phyloP scores from a whole-genome alignment of 2,797 vertebrate genomes.

The Chelmon rostratus region DNA sequence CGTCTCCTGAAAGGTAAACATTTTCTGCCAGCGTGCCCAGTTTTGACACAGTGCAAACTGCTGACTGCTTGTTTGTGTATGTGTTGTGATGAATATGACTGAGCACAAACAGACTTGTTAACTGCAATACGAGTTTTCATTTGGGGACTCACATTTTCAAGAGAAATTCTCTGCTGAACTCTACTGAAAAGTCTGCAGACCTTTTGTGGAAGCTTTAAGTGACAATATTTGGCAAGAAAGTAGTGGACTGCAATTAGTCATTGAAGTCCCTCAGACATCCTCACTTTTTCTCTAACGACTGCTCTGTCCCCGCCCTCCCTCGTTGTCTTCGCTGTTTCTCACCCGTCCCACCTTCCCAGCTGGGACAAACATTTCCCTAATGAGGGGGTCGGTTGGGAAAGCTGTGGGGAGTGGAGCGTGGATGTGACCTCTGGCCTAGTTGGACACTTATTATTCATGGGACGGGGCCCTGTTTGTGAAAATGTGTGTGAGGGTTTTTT shows the following conservation, averaged over 20 bases:
- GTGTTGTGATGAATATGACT: constrained; percentile 67
- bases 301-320: constrained; percentile 32
- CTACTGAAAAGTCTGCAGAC: constrained; percentile 39
- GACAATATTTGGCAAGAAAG: constrained; percentile 54
- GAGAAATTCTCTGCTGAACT: constrained; percentile 30
- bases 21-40: constrained; percentile 37
- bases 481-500: constrained; percentile 19
- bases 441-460: constrained; percentile 92
- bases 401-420: constrained; percentile 92
- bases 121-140: constrained; percentile 38
- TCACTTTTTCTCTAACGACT: constrained; percentile 29
- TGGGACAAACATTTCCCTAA: constrained; percentile 96
- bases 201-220: constrained; percentile 58
- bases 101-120: constrained; percentile 62
- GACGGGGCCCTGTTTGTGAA: constrained; percentile 66
- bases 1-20: constrained; percentile 55
- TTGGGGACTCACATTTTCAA: constrained; percentile 39
- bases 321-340: constrained; percentile 61
- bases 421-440: constrained; percentile 92
- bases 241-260: constrained; percentile 60
- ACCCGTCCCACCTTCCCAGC: constrained; percentile 73
- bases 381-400: constrained; percentile 90
- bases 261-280: constrained; percentile 52
- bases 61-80: constrained; percentile 72
- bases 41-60: constrained; percentile 69